Conservation (phyloP, 2,888 invertebrate genomes). For the Drosophila anomalata region DNA sequence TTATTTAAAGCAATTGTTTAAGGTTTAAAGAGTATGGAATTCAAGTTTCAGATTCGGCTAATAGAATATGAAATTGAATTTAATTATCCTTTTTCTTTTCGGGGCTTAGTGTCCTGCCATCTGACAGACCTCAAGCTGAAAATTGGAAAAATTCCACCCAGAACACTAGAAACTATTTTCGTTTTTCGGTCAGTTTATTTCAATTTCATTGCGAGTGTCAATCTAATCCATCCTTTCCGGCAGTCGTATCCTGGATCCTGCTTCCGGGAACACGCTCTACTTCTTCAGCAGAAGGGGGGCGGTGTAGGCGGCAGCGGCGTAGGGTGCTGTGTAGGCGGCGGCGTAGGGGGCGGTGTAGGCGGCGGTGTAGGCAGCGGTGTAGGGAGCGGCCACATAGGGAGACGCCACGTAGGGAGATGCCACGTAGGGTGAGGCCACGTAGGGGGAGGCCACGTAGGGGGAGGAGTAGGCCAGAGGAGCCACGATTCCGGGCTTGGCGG, state of each 20-base stretch:
- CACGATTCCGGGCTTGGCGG: constrained; percentile 81
- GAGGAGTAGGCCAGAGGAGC: constrained; percentile 80
- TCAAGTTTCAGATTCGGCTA: too few species aligned
- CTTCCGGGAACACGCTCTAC: constrained; percentile 46
- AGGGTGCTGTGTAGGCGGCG: constrained; percentile 61
- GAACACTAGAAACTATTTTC: constrained; percentile 17
- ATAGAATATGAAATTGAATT: too few species aligned
- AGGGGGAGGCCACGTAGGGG: constrained; percentile 73
- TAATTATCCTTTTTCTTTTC: too few species aligned
- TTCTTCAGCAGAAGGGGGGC: constrained; percentile 74
- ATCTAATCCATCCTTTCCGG: constrained; percentile 1
- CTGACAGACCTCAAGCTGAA: neutral
- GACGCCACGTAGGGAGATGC: constrained; percentile 46
- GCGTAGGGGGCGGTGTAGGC: constrained; percentile 66
- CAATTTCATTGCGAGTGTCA: constrained; percentile 29
- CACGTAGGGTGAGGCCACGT: constrained; percentile 60
- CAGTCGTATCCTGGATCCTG: neutral
- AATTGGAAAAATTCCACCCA: neutral
- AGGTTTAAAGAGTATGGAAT: too few species aligned
- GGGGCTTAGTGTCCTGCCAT: neutral
- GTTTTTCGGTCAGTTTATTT: constrained; percentile 46
- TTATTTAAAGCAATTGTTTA: too few species aligned
- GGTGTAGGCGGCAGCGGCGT: constrained; percentile 56
- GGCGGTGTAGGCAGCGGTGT: constrained; percentile 47
- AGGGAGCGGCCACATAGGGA: constrained; percentile 71